A percentile compares a stretch with the other conserved stretches of the same genome.
Evolutionary conservation across 2,797 vertebrate genomes (phyloP).

Genomic region (Mormyrops boulengeri): DNA sequence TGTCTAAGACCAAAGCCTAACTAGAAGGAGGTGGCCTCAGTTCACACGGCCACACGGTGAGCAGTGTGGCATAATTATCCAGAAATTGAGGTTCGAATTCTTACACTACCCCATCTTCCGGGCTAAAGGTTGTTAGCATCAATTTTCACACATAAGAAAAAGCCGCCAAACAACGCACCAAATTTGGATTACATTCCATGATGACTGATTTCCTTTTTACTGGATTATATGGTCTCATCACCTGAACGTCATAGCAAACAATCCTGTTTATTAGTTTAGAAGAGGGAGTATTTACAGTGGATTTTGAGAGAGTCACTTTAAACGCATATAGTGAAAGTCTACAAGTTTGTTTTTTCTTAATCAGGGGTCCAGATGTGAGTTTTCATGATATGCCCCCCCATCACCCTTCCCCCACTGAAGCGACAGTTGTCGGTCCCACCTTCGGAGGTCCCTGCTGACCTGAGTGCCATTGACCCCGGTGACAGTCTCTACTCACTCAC

Average conservation of each 20-base stretch:
- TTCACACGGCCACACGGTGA: neutral
- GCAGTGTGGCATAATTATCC: neutral
- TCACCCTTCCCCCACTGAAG: neutral
- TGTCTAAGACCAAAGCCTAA: conserved; percentile 39
- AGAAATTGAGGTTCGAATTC: neutral
- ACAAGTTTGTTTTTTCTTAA: neutral
- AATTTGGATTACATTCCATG: neutral
- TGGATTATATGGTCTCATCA: neutral
- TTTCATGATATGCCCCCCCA: neutral
- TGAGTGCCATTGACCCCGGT: neutral
- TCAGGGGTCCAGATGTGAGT: neutral
- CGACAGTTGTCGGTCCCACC: neutral
- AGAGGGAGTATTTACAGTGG: neutral
- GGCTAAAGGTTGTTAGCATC: neutral
- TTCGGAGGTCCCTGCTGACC: neutral
- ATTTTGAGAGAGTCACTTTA: neutral
- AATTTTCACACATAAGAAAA: neutral
- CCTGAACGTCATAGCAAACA: neutral
- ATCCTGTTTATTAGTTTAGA: neutral
- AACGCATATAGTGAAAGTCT: neutral
- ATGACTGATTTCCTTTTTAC: neutral
- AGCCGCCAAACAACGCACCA: neutral
- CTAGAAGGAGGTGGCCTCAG: neutral
- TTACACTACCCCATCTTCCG: neutral
- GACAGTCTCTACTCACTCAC: neutral